Evolutionary conservation across 2,797 vertebrate species (phyloP).

Genomic region (Chelonia mydas): DNA sequence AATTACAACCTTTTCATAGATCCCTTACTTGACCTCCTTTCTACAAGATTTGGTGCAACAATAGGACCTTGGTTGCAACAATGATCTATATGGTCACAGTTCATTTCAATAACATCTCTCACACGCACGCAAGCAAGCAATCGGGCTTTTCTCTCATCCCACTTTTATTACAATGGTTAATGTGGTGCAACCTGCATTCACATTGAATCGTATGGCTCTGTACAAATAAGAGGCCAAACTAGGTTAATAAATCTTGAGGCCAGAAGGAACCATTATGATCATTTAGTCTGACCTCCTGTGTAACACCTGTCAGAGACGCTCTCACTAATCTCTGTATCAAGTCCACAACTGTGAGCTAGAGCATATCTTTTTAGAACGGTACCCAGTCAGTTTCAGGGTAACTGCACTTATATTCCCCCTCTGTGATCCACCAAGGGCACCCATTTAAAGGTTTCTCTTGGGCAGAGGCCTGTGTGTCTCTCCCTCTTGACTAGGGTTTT

Average conservation of each 20-base stretch:
- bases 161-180: neutral
- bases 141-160: neutral
- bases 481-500: too few relatives aligned
- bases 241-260: rapidly evolving
- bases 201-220: neutral
- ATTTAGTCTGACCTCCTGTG: neutral
- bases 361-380: neutral
- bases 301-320: neutral
- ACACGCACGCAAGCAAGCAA: neutral
- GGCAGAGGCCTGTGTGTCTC: neutral
- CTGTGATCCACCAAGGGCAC: neutral
- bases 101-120: too few relatives aligned
- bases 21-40: too few relatives aligned
- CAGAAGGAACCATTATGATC: neutral
- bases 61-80: too few relatives aligned
- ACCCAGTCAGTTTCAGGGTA: neutral
- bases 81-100: too few relatives aligned
- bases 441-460: neutral
- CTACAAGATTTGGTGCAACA: too few relatives aligned
- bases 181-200: neutral
- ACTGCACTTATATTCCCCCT: neutral
- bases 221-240: neutral
- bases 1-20: too few relatives aligned
- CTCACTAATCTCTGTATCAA: neutral
- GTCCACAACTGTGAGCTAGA: neutral